Evolutionary conservation across 2,888 invertebrate genomes (phyloP).

Genomic region (Eremobia ochroleuca): DNA sequence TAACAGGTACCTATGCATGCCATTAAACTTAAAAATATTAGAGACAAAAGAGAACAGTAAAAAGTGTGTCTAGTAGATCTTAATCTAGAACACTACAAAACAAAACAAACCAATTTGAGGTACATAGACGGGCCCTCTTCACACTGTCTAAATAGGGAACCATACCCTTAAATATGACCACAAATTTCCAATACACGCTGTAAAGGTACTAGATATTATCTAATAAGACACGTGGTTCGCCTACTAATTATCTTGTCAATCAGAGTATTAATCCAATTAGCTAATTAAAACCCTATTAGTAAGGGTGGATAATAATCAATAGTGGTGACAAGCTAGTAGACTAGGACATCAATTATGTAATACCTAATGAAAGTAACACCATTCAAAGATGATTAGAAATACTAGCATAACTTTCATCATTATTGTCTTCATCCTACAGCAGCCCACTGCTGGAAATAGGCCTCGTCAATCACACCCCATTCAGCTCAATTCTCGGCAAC

Average conservation of each 20-base stretch:
- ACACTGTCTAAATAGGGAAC: too few relatives aligned
- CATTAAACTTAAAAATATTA: too few relatives aligned
- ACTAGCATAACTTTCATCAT: not conserved
- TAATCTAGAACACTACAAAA: too few relatives aligned
- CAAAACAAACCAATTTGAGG: too few relatives aligned
- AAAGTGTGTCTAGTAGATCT: too few relatives aligned
- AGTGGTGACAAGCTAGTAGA: not conserved
- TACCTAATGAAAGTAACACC: not conserved
- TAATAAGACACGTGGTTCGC: conserved; percentile 8
- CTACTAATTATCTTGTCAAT: conserved; percentile 9
- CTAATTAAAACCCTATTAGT: conserved; percentile 19
- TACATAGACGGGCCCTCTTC: too few relatives aligned
- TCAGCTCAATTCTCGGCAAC: not conserved
- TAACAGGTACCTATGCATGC: too few relatives aligned
- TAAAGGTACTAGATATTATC: not conserved
- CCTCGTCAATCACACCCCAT: not conserved
- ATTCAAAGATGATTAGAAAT: not conserved
- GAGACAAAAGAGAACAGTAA: too few relatives aligned
- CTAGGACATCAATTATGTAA: not conserved
- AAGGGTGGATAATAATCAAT: not conserved
- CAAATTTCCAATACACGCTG: too few relatives aligned
- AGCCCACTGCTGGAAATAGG: not conserved
- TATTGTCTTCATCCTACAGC: not conserved
- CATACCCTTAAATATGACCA: too few relatives aligned
- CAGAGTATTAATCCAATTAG: conserved; percentile 32